These are phyloP conservation scores for Zaprionus ghesquierei DNA, from an alignment of 1,140 invertebrate species.

Conservation along the genomic window DNA sequence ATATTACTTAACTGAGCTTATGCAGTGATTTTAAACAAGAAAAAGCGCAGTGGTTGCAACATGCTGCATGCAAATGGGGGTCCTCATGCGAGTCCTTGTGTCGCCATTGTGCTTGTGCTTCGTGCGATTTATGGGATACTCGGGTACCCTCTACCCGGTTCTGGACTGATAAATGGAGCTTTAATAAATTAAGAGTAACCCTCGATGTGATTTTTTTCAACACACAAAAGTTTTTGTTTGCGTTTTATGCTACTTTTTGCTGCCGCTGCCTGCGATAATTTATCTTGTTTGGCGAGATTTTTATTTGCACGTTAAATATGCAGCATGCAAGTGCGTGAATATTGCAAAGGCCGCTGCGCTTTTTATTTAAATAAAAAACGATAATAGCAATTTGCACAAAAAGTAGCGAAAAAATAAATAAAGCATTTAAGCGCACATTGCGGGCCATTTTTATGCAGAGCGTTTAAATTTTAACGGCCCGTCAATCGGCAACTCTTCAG, in stretches of 20 bases:
- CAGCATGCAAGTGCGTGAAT: constrained; percentile 71
- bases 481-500: constrained; percentile 42
- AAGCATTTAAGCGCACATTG: constrained; percentile 37
- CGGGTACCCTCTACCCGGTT: not conserved
- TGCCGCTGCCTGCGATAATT: constrained; percentile 62
- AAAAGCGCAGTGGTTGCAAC: not conserved
- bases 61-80: not conserved
- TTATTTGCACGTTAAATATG: constrained; percentile 76
- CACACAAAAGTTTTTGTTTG: constrained; percentile 28
- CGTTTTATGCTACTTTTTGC: constrained; percentile 41
- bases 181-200: constrained; percentile 78
- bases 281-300: constrained; percentile 80
- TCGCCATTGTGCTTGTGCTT: constrained; percentile 3
- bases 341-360: constrained; percentile 63
- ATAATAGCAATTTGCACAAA: constrained; percentile 77
- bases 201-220: constrained; percentile 25
- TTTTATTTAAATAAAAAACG: constrained; percentile 74
- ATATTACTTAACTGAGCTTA: too few relatives aligned
- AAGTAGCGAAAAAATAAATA: constrained; percentile 15
- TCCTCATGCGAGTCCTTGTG: not conserved
- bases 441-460: constrained; percentile 56
- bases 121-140: constrained; percentile 61
- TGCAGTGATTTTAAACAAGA: too few relatives aligned
- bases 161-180: constrained; percentile 69
- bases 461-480: constrained; percentile 72